Conservation (phyloP, 2,797 vertebrate genomes). For the Halcyon badia region DNA sequence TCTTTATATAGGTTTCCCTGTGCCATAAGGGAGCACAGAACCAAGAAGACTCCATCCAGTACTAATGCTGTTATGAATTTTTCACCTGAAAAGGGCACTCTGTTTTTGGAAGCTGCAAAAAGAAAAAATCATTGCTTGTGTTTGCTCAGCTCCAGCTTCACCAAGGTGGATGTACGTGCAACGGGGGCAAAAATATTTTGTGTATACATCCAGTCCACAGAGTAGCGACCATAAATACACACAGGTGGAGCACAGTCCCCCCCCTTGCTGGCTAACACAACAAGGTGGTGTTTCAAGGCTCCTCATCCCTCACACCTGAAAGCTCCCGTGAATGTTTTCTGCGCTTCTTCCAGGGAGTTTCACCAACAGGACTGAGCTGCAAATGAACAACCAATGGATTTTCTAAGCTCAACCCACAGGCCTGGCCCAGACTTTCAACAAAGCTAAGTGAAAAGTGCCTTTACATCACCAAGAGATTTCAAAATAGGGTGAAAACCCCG, state of each 20-base stretch:
- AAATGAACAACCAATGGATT: background rate
- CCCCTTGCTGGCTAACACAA: background rate
- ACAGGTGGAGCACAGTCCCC: background rate
- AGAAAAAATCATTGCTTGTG: background rate
- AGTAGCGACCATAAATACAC: background rate
- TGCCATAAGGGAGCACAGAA: slow-evolving; percentile 25
- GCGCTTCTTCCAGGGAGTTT: background rate
- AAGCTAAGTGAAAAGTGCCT: background rate
- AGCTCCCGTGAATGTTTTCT: background rate
- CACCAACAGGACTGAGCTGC: background rate
- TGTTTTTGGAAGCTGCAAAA: background rate
- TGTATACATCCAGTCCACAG: background rate
- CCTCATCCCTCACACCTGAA: background rate
- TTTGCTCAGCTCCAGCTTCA: slow-evolving; percentile 11
- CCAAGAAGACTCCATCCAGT: slow-evolving; percentile 23
- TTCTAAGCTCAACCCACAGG: background rate
- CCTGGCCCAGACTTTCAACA: background rate
- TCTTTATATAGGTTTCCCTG: slow-evolving; percentile 31
- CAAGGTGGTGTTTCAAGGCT: background rate
- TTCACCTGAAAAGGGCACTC: slow-evolving; percentile 13
- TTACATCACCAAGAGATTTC: background rate
- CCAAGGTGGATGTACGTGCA: background rate
- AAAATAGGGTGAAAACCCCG: background rate
- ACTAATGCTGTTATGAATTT: background rate
- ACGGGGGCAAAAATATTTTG: background rate